Base-by-base conservation (phyloP, 2,888 invertebrate genomes). In the Chesias legatella region DNA sequence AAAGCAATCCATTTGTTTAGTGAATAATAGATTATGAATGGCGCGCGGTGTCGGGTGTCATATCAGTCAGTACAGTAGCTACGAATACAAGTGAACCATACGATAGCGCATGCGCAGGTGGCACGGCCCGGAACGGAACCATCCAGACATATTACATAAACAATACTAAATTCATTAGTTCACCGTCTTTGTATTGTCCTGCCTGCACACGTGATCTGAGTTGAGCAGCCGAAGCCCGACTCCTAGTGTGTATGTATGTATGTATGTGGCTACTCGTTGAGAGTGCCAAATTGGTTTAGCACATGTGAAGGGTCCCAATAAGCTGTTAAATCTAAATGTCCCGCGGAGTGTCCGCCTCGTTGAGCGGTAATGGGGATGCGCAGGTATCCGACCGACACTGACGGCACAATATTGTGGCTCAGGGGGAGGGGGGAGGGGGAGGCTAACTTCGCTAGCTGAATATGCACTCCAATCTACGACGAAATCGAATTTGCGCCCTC, bases 381-480 rank as follows among this genome's bases (percentile, higher is more conserved):
- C 54, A 53, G 55, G 53, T 51, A 48, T 35, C 44, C n/a, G n/a
- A n/a, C n/a, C n/a, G n/a, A n/a, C n/a, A n/a, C n/a, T 33, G 30
- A 45, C 32, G 50, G 46, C 47, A 49, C 56, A 51, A 55, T 51
- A 52, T 49, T 50, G 42, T 40, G 8, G 27, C 29, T n/a, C 3
- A 10, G 6, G 22, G 29, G 34, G 55, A 47, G 44, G 41, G 31
- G 41, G 30, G 43, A 53, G 54, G 58, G 56, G 40, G 49, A 52
- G 44, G 51, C 65, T 71, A 79, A 81, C 70, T 75, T 81, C 67
- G 77, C 83, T 82, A 84, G 67, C 63, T 69, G 83, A 80, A 78
- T 74, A 79, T 81, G 85, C 84, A 82, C 84, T 84, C 70, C 82
- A 84, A 83, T 85, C 74, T 81, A 61, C 66, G 63, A 41, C 51